A percentile compares a stretch with the other conserved stretches of the same genome.
These are phyloP conservation scores for Eupithecia vulgata DNA, from an alignment of 2,888 invertebrate species.

Conservation along the genomic window DNA sequence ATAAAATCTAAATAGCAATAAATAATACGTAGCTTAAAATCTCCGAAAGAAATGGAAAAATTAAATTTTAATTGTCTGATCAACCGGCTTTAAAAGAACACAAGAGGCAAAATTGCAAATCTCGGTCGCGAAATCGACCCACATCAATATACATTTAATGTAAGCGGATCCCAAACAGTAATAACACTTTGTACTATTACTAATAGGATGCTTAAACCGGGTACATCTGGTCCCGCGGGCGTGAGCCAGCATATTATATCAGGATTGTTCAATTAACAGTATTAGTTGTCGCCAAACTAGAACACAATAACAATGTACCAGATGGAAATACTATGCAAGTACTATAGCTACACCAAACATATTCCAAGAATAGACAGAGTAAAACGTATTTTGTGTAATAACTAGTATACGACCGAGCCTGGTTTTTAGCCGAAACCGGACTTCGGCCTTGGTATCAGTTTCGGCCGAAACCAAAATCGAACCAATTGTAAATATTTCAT, in stretches of 20 bases:
- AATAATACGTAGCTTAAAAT: no score
- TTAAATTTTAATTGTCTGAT: neutral
- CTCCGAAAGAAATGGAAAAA: neutral
- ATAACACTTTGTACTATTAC: conserved; percentile 14
- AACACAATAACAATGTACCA: neutral
- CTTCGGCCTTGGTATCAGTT: no score
- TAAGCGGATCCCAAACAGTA: neutral
- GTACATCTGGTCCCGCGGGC: conserved; percentile 31
- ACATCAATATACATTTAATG: neutral
- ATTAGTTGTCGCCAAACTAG: conserved; percentile 7
- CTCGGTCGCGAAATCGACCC: neutral
- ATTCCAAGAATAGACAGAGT: neutral
- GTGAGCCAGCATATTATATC: conserved; percentile 16
- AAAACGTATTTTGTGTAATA: neutral
- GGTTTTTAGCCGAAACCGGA: no score
- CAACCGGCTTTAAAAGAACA: neutral
- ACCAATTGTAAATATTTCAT: no score
- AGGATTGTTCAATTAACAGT: conserved; percentile 22
- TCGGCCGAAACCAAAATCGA: no score
- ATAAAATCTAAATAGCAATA: neutral
- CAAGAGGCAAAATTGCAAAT: neutral
- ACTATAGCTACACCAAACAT: neutral
- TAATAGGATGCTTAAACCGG: conserved; percentile 27
- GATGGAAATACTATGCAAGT: neutral
- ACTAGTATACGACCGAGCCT: no score